Base-by-base conservation (phyloP, 1,140 invertebrate genomes). In the Cheumatopsyche charites region DNA sequence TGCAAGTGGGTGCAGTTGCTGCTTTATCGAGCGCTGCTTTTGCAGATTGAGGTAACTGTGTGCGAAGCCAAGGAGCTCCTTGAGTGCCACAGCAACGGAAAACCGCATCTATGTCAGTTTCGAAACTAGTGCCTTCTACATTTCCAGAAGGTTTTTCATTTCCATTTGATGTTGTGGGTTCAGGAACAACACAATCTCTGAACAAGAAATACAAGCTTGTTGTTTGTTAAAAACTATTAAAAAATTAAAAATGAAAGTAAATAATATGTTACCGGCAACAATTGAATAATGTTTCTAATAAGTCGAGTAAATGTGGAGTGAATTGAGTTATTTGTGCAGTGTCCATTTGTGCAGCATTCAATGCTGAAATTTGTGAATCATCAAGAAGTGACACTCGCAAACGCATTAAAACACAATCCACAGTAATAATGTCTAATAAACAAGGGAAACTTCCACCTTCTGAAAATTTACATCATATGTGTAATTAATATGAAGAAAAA, bases 361-460 rank as follows among this genome's bases (percentile, higher is more conserved):
- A 79, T 73, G 9, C 25, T 47, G 69, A 43, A 17, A 62, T n/a
- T 36, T 77, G 74, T 3, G 81, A 62, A 1, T 78, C 76, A n/a
- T 83, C 82, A 6, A 77, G 74, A 9, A 84, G 75, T 65, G 79
- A 81, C 9, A 80, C 76, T 26, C 80, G 81, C 25, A 85, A 76
- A 65, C 82, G 78, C 67, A 82, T 79, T 7, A 85, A 67, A 0
- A 81, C 82, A 1, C 81, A 78, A 72, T 84, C 82, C 63, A 82
- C 83, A 0, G 82, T 82, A 67, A 85, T 82, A 11, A 84, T 80
- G 62, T 85, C 83, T 29, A 83, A 63, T 0, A 84, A 78, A 1
- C 79, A 80, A 0, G 83, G 83, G 2, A 85, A 74, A 13, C 80
- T 80, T 41, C 73, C 63, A 23, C 36, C 63, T 25, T 58, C 55